A percentile compares a stretch with the other conserved stretches of the same genome.
Conservation (phyloP, 2,888 invertebrate genomes). For the Willowsia nigromaculata region DNA sequence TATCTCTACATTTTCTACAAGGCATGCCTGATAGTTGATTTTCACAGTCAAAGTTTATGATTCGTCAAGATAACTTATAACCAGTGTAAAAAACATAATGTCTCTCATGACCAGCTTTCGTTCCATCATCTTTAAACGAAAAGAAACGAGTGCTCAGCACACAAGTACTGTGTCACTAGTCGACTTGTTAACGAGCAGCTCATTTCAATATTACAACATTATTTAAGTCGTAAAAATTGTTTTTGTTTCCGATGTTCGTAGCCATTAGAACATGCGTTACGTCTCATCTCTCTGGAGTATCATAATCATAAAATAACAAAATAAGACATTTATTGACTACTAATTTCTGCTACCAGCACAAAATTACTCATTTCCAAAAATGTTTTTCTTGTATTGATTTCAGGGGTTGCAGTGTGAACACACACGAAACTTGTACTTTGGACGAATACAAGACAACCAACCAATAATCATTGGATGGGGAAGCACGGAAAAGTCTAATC, state of each 20-base stretch:
- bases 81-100: no score
- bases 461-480: no score
- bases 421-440: not conserved
- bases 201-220: not conserved
- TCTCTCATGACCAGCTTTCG: no score
- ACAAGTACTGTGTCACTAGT: no score
- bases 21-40: not conserved
- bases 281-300: no score
- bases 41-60: not conserved
- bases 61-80: not conserved
- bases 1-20: not conserved
- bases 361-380: not conserved
- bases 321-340: no score
- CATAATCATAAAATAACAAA: no score
- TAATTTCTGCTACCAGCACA: no score
- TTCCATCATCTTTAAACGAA: no score
- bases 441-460: no score
- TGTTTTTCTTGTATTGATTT: not conserved
- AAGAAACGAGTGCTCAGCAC: no score
- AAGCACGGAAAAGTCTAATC: no score
- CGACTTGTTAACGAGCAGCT: not conserved
- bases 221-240: not conserved
- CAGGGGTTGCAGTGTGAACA: not conserved
- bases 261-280: not conserved
- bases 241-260: not conserved